phyloP scores from a whole-genome alignment of 2,113 vertebrate genomes.

The Pteruthius melanotis region DNA sequence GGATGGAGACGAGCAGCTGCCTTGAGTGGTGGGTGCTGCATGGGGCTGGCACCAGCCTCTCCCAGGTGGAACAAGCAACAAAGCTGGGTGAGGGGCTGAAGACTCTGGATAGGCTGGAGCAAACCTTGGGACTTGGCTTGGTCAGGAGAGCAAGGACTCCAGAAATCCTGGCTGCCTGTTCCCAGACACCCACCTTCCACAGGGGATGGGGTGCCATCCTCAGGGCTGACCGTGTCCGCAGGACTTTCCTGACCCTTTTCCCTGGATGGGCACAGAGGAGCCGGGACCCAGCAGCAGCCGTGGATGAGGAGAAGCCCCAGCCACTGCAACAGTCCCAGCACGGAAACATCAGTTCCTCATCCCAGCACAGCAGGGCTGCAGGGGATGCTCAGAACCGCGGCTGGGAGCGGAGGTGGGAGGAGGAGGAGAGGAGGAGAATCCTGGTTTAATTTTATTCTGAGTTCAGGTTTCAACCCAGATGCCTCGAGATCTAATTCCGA shows the following conservation, averaged over 20 bases:
- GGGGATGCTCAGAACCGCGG: not conserved
- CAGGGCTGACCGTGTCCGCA: not conserved
- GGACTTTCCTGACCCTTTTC: not conserved
- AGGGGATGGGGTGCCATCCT: not conserved
- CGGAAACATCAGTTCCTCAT: not conserved
- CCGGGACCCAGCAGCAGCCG: fast-evolving
- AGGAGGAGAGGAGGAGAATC: not conserved
- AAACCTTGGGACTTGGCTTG: not conserved
- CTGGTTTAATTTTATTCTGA: constrained; percentile 59
- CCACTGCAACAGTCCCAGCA: fast-evolving
- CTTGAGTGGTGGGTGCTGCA: no score
- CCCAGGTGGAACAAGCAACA: not conserved
- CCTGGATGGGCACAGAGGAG: not conserved
- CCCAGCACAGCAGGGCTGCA: not conserved
- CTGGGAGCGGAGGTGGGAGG: fast-evolving
- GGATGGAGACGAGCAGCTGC: not conserved
- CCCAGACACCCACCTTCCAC: not conserved
- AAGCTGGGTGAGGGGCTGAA: not conserved
- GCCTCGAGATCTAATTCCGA: constrained; percentile 78
- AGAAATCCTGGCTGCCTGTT: not conserved
- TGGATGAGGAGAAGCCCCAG: not conserved
- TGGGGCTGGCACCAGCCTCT: not conserved
- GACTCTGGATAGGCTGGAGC: not conserved
- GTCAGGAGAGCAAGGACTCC: not conserved
- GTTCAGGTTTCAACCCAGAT: constrained; percentile 69